These are phyloP conservation scores for Sarcophilus harrisii DNA, from an alignment of 2,797 vertebrate species.

Conservation along the genomic window DNA sequence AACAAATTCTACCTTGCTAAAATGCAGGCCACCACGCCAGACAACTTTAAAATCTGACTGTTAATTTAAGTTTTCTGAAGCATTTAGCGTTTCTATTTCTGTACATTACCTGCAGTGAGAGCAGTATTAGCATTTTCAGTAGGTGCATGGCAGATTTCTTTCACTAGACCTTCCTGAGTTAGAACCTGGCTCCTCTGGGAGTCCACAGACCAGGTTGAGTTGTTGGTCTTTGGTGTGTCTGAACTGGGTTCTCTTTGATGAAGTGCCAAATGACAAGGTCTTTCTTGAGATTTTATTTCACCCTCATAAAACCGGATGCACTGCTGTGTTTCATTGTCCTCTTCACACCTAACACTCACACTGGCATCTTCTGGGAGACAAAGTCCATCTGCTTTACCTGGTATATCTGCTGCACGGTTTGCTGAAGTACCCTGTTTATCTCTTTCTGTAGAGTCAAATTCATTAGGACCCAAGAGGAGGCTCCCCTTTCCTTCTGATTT, in stretches of 20 bases:
- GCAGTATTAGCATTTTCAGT: constrained; percentile 90
- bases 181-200: constrained; percentile 90
- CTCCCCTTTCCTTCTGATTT: constrained; percentile 55
- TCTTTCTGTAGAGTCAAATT: constrained; percentile 65
- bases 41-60: constrained; percentile 78
- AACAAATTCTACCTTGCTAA: constrained; percentile 76
- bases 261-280: constrained; percentile 95
- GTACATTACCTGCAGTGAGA: constrained; percentile 99
- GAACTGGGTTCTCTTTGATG: constrained; percentile 89
- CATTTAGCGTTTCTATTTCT: constrained; percentile 87
- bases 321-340: constrained; percentile 74
- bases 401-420: constrained; percentile 53
- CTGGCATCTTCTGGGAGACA: constrained; percentile 72
- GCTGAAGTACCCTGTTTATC: constrained; percentile 68
- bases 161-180: constrained; percentile 90
- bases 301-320: constrained; percentile 79
- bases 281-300: constrained; percentile 92
- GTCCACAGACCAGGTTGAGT: constrained; percentile 86
- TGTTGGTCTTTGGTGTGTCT: constrained; percentile 86
- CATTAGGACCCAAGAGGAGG: constrained; percentile 44
- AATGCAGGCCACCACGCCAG: constrained; percentile 80
- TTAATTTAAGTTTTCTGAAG: constrained; percentile 78
- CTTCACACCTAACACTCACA: constrained; percentile 59
- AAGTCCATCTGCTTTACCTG: constrained; percentile 61
- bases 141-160: constrained; percentile 88